A percentile compares a stretch with the other conserved stretches of the same genome.
Evolutionary conservation across 2,888 invertebrate genomes (phyloP).

Genomic region (Orthonychiurus folsomi): DNA sequence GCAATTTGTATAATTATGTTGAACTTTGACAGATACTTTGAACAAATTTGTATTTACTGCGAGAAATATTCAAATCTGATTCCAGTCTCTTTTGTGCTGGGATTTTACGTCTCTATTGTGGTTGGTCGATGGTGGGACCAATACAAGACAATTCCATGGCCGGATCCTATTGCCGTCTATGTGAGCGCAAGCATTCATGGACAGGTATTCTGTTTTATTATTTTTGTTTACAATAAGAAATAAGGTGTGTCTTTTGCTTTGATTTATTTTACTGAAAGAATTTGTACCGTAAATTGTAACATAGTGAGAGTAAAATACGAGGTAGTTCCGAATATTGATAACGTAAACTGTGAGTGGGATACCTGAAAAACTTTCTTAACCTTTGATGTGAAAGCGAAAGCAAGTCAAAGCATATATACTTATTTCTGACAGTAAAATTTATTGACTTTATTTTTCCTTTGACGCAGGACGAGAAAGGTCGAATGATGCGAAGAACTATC

Average conservation of each 20-base stretch:
- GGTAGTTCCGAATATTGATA: too few relatives aligned
- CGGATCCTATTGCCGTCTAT: conserved; percentile 77
- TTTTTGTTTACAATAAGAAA: too few relatives aligned
- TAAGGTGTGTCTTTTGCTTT: too few relatives aligned
- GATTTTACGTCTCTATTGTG: conserved; percentile 86
- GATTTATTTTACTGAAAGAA: too few relatives aligned
- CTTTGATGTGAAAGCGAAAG: too few relatives aligned
- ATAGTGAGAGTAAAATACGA: too few relatives aligned
- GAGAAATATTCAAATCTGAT: conserved; percentile 76
- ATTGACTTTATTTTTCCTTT: not conserved
- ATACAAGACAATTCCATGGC: conserved; percentile 73
- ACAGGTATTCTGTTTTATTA: conserved; percentile 46
- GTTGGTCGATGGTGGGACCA: conserved; percentile 90
- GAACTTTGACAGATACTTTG: conserved; percentile 78
- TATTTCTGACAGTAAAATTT: too few relatives aligned
- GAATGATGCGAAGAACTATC: conserved; percentile 71
- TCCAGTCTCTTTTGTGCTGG: conserved; percentile 84
- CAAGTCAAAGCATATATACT: too few relatives aligned
- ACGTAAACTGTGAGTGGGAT: too few relatives aligned
- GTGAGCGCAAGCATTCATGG: conserved; percentile 75
- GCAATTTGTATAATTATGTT: too few relatives aligned
- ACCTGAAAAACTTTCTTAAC: too few relatives aligned
- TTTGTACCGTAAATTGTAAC: too few relatives aligned
- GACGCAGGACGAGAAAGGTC: conserved; percentile 62
- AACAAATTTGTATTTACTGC: conserved; percentile 73